Evolutionary conservation across 2,888 invertebrate genomes (phyloP), one percentile per base, ranked within the genome.

Genomic region (Drosophila mulleri): DNA sequence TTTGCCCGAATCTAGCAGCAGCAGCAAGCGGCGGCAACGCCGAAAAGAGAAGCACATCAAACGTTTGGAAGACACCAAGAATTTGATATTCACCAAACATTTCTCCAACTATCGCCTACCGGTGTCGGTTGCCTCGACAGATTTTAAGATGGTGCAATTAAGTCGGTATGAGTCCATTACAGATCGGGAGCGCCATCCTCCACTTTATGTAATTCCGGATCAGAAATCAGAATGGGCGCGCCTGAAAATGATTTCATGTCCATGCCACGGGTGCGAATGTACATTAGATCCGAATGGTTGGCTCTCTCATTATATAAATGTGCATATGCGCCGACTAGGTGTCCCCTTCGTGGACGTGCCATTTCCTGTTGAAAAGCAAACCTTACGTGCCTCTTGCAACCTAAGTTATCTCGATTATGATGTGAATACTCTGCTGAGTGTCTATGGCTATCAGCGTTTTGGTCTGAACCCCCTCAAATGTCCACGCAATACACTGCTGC

Each of bases 391-490:
- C 26, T 45, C 20, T 16, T 78, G 61, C 18, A 41, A 63, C 9
- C 3, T 81, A n/a, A 20, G 11, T 16, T 57, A n/a, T 29, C 67
- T 79, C 4, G 63, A 65, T 2, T 29, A 57, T 12, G 82, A 79
- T 12, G 60, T 52, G 0, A 47, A 81, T 14, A 67, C 44, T 2
- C 26, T 79, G 29, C 20, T 79, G 5, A 73, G 69, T 1, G 82
- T 83, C 2, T 88, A 53, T 62, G 82, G 74, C 14, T 89, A 77
- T 41, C 71, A 73, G 8, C 78, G 83, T 2, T 23, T 50, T 4
- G 89, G 78, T 3, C 64, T 77, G 0, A 86, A 87, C 67, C 78
- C 89, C 1, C 59, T 87, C 0, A 83, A 70, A 8, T 86, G 82
- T 26, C 48, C 69, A 1, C 58, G 89, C 7, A 83, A 83, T 53